phyloP scores from a whole-genome alignment of 2,797 vertebrate genomes.

The Enteromius anoplus region DNA sequence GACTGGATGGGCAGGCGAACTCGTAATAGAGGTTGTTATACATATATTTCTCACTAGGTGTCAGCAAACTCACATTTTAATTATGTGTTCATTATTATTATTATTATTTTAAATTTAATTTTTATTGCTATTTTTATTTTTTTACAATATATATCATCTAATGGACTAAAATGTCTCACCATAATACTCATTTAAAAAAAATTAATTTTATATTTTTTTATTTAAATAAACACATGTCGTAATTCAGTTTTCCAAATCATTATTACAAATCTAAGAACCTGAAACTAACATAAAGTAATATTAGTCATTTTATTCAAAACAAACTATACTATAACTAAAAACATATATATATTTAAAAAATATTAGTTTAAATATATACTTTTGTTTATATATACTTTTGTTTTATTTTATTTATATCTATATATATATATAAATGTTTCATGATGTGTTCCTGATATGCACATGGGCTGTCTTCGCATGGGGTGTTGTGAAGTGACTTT shows the following conservation, averaged over 20 bases:
- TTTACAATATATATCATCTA: not conserved
- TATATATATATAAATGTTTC: not conserved
- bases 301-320: not conserved
- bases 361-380: not conserved
- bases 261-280: not conserved
- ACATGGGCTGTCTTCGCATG: not conserved
- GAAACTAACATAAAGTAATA: not conserved
- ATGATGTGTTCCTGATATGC: not conserved
- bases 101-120: not conserved
- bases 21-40: not conserved
- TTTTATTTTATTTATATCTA: not conserved
- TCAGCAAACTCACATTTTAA: conserved; percentile 3
- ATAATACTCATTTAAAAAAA: not conserved
- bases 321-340: not conserved
- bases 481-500: not conserved
- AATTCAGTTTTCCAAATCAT: not conserved
- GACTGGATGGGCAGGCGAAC: not conserved
- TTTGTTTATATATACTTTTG: not conserved
- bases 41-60: conserved; percentile 17
- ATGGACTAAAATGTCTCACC: not conserved
- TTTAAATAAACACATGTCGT: not conserved
- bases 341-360: not conserved
- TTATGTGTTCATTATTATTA: not conserved
- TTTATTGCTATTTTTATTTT: not conserved
- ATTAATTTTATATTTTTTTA: too few species aligned